Evolutionary conservation across 1,140 invertebrate species (phyloP).

Genomic region (Planococcus citri): DNA sequence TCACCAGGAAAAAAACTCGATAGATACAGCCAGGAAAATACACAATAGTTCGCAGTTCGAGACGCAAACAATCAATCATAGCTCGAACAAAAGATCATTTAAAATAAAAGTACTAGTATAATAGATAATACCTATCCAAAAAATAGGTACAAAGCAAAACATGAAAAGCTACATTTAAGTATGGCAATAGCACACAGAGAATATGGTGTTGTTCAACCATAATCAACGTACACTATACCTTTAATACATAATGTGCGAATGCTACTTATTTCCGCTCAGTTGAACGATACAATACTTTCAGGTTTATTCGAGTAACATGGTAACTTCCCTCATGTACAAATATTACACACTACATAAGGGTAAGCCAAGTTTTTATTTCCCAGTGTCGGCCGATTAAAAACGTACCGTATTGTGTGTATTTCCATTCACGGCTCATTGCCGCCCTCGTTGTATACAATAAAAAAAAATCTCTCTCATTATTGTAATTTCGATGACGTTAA

Average conservation of each 20-base stretch:
- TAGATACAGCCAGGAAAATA: background rate
- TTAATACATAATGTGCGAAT: constrained; percentile 15
- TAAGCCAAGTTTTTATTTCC: background rate
- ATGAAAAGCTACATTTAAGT: constrained; percentile 8
- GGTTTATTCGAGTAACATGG: background rate
- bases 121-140: constrained; percentile 18
- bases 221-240: too few relatives aligned
- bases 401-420: background rate
- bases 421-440: background rate
- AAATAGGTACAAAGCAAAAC: constrained; percentile 10
- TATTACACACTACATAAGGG: too few relatives aligned
- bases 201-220: constrained; percentile 6
- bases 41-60: too few relatives aligned
- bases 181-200: background rate
- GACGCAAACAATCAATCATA: constrained; percentile 11
- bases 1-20: background rate
- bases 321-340: constrained; percentile 5
- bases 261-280: constrained; percentile 20
- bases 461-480: background rate
- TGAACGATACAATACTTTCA: constrained; percentile 8
- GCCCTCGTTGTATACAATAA: background rate
- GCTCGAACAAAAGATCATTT: constrained; percentile 3
- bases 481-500: background rate
- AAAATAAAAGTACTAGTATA: constrained; percentile 15
- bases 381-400: background rate